phyloP scores from a whole-genome alignment of 2,888 invertebrate species.

The Clepsis dumicolana region DNA sequence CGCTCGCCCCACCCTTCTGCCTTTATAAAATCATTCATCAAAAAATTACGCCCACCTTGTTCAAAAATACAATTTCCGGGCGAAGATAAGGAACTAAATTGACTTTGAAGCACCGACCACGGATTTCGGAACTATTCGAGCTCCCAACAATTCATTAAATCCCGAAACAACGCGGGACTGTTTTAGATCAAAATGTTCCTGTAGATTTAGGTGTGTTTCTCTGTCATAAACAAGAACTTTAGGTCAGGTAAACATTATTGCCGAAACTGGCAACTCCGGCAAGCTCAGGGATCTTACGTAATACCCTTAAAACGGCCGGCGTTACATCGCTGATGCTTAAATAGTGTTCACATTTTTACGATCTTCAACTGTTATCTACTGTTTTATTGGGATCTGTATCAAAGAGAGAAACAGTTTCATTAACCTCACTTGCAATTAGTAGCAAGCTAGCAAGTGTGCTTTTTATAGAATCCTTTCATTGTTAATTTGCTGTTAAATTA shows the following conservation, averaged over 20 bases:
- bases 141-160: constrained; percentile 21
- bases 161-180: constrained; percentile 40
- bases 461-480: constrained; percentile 25
- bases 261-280: constrained; percentile 46
- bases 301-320: constrained; percentile 47
- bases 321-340: constrained; percentile 32
- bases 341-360: constrained; percentile 36
- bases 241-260: constrained; percentile 55
- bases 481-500: constrained; percentile 8
- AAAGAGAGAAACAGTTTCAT: constrained; percentile 31
- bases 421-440: constrained; percentile 11
- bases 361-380: constrained; percentile 36
- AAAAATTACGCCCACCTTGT: constrained; percentile 1
- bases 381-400: constrained; percentile 33
- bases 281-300: constrained; percentile 50
- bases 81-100: constrained; percentile 13
- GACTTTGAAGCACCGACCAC: constrained; percentile 15
- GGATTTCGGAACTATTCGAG: constrained; percentile 8
- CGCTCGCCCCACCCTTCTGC: neutral
- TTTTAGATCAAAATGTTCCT: constrained; percentile 58
- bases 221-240: constrained; percentile 45
- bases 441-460: constrained; percentile 8
- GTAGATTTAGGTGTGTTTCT: constrained; percentile 49
- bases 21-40: constrained; percentile 3
- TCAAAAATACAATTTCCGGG: constrained; percentile 14